Evolutionary conservation across 2,113 vertebrate species (phyloP).

Genomic region (Chroicocephalus ridibundus): DNA sequence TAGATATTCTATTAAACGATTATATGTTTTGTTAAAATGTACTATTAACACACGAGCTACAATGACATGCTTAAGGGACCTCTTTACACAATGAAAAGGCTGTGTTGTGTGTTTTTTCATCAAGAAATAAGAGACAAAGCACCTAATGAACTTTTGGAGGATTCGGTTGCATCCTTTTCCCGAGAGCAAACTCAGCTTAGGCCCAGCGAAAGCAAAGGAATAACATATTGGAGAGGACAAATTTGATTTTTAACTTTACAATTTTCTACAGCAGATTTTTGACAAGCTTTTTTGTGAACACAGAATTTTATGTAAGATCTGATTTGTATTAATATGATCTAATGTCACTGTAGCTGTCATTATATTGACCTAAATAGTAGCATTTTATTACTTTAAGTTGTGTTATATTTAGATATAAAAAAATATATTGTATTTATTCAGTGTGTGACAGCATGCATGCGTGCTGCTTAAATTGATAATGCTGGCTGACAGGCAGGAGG

Average conservation of each 20-base stretch:
- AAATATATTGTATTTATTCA: background rate
- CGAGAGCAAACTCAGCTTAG: background rate
- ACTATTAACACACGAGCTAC: background rate
- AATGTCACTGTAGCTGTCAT: background rate
- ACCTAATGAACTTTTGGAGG: background rate
- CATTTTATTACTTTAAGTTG: background rate
- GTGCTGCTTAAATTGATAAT: background rate
- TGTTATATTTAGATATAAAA: background rate
- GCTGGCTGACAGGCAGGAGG: background rate
- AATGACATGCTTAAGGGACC: background rate
- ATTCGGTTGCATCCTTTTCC: background rate
- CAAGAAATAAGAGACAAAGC: background rate
- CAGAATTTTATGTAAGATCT: background rate
- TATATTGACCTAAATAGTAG: background rate
- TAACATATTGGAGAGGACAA: background rate
- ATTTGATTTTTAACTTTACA: background rate
- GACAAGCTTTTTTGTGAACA: background rate
- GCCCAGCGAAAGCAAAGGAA: background rate
- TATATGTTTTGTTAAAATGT: background rate
- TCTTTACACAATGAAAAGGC: background rate
- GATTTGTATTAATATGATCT: background rate
- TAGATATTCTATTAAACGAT: background rate
- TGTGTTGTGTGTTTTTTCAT: background rate
- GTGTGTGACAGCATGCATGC: background rate
- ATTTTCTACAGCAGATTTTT: background rate